Evolutionary conservation across 2,797 vertebrate genomes (phyloP), one percentile per base, ranked within the genome.

Genomic region (Stomatorhinus walkeri): DNA sequence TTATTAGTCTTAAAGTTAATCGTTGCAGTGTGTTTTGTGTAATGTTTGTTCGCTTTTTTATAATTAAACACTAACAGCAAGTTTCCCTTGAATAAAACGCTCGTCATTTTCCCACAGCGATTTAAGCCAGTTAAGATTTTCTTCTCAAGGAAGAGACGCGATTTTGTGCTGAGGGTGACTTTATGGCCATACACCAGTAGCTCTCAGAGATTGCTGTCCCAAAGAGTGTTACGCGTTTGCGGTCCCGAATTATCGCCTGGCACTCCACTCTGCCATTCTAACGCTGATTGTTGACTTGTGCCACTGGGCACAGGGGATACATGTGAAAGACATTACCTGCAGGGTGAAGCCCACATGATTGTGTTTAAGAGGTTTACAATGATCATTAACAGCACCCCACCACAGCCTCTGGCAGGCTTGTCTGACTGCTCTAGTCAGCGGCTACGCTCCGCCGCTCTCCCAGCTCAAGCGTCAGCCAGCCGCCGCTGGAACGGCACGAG

Each of bases 321-420:
- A 94, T 94, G 93, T 92, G 94, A 95, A 95, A 94, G 89, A 89
- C 86, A 90, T 95, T 95, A 95, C 93, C 93, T 94, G 91, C 24
- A 92, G 94, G 93, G 92, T 92, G 94, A 95, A 93, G 93, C 93
- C 94, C 93, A 93, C 94, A 95, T 92, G 93, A 96, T 96, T 94
- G 93, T 93, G 89, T 93, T 95, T 95, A 95, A 96, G 94, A 93
- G 93, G 91, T 94, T 94, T 96, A 94, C 94, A 96, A 96, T 95
- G 94, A 94, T 96, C 89, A 95, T 96, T 96, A 96, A 96, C 94
- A 95, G 94, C 94, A 94, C 93, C 94, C 93, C 95, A 96, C 92
- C 93, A 91, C 94, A 95, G 91, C 91, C 90, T 68, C 91, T 94
- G 91, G 90, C 91, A 92, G 91, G 87, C 85, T 91, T 89, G 90